Conservation (phyloP, 2,797 vertebrate genomes). For the Distichodus sexfasciatus region DNA sequence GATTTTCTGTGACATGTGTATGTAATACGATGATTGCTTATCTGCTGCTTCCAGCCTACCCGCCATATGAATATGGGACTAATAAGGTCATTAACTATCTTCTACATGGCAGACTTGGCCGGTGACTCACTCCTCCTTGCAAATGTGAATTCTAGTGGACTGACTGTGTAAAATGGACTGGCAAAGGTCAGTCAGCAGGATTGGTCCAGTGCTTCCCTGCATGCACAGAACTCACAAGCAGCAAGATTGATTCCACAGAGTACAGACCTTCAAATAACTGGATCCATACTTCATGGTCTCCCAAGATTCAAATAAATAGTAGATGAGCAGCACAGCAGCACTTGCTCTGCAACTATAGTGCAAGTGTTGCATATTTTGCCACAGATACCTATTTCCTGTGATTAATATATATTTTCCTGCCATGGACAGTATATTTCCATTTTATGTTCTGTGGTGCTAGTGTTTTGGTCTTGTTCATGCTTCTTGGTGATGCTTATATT, state of each 20-base stretch:
- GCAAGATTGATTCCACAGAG: neutral
- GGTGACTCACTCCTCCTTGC: no score
- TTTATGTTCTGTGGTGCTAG: neutral
- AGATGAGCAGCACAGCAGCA: neutral
- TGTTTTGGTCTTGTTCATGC: neutral
- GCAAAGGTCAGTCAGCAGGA: neutral
- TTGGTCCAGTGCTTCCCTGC: neutral
- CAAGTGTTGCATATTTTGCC: neutral
- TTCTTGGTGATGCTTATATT: no score
- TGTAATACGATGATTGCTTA: no score
- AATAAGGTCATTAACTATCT: no score
- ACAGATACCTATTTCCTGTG: neutral
- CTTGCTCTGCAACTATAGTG: neutral
- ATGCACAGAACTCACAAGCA: neutral
- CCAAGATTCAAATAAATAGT: neutral
- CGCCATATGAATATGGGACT: no score
- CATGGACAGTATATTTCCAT: neutral
- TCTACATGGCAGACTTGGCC: no score
- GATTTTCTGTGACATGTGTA: no score
- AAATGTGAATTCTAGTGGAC: no score
- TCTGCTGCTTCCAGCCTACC: no score
- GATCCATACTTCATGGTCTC: neutral
- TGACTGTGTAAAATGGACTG: neutral
- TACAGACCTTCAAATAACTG: neutral
- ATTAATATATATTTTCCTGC: neutral